Evolutionary conservation across 2,113 vertebrate species (phyloP).

Genomic region (Heptranchias perlo): DNA sequence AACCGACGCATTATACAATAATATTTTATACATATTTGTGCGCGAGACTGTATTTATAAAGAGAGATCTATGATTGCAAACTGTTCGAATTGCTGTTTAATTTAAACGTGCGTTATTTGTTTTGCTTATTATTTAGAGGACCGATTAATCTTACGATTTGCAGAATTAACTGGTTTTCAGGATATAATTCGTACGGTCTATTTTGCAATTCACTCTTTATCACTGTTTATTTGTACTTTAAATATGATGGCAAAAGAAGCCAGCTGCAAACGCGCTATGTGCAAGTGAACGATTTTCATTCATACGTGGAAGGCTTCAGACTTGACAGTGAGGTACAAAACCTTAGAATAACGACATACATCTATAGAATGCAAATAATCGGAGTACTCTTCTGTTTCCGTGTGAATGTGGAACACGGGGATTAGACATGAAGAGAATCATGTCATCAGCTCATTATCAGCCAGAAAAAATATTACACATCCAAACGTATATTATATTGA

Average conservation of each 20-base stretch:
- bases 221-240: not conserved
- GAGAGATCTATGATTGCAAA: not conserved
- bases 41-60: not conserved
- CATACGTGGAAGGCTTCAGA: not conserved
- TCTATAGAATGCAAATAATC: not conserved
- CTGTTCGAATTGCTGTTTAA: not conserved
- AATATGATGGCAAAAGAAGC: too few species aligned
- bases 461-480: not conserved
- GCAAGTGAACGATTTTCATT: not conserved
- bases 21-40: not conserved
- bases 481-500: not conserved
- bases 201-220: not conserved
- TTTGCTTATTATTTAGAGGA: not conserved
- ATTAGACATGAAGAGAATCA: not conserved
- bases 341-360: not conserved
- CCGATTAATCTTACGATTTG: not conserved
- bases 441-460: not conserved
- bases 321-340: not conserved
- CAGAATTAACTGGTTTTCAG: not conserved
- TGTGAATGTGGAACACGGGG: not conserved
- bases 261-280: not conserved
- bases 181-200: too few species aligned
- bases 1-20: not conserved
- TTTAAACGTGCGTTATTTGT: not conserved
- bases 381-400: not conserved